These are phyloP conservation scores for Squalus acanthias DNA, from an alignment of 2,797 vertebrate species.

Conservation along the genomic window DNA sequence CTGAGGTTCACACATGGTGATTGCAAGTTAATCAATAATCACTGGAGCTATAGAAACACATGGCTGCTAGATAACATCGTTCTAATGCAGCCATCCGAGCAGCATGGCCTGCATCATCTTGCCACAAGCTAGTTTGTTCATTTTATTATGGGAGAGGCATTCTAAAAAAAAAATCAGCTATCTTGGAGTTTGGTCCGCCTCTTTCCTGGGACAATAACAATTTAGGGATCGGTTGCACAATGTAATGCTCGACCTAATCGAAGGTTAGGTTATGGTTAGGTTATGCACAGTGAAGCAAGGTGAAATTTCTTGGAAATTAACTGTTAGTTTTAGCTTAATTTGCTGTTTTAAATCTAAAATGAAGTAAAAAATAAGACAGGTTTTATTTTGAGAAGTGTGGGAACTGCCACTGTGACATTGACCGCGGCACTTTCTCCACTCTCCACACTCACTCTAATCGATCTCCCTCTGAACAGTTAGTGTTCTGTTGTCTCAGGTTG, in stretches of 20 bases:
- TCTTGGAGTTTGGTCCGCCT: no score
- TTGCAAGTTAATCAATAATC: background rate
- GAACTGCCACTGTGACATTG: background rate
- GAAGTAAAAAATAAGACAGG: background rate
- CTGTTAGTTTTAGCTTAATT: background rate
- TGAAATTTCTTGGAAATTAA: background rate
- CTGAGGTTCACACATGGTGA: background rate
- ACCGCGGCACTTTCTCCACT: background rate
- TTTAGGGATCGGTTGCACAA: background rate
- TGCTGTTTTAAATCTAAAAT: background rate
- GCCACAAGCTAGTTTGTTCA: background rate
- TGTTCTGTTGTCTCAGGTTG: background rate
- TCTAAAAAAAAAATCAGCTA: no score
- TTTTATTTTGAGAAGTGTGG: no score
- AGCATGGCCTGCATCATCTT: background rate
- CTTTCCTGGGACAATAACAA: background rate
- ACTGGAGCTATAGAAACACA: background rate
- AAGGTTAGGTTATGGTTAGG: no score
- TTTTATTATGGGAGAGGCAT: no score
- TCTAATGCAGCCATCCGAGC: background rate
- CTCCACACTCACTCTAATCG: background rate
- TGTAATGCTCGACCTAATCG: no score
- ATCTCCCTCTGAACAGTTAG: background rate
- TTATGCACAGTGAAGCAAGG: no score
- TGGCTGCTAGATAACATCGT: background rate